Evolutionary conservation across 1,140 invertebrate species (phyloP).

Genomic region (Ceratina australensis): DNA sequence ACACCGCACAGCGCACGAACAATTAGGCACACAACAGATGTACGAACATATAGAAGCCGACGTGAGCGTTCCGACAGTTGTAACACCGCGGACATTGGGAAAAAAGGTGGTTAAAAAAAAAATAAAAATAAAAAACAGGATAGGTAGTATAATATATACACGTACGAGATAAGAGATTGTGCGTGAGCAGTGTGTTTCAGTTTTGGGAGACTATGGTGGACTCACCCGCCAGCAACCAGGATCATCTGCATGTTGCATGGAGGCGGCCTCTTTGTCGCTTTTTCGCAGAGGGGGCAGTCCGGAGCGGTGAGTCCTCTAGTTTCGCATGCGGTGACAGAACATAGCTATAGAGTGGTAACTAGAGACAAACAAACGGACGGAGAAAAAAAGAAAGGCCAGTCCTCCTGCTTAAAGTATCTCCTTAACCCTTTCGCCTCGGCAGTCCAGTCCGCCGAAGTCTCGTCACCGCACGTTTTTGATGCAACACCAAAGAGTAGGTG

Average conservation of each 20-base stretch:
- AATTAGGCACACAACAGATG: no score
- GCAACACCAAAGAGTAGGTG: no score
- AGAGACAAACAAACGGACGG: slow-evolving; percentile 57
- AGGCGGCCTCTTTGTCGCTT: slow-evolving; percentile 77
- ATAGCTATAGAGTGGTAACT: slow-evolving; percentile 65
- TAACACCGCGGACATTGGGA: not conserved
- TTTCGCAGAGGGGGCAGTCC: slow-evolving; percentile 65
- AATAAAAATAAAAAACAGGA: no score
- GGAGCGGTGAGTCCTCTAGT: slow-evolving; percentile 66
- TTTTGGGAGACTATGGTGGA: slow-evolving; percentile 70
- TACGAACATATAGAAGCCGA: not conserved
- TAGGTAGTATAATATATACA: not conserved
- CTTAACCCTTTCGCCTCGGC: no score
- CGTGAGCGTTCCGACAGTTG: not conserved
- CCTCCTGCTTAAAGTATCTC: slow-evolving; percentile 45
- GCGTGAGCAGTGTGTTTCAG: slow-evolving; percentile 35
- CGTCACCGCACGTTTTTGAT: no score
- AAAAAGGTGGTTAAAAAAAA: not conserved
- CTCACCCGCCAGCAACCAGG: slow-evolving; percentile 79
- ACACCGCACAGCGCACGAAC: no score
- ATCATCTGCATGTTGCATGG: slow-evolving; percentile 79
- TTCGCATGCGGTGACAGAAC: slow-evolving; percentile 67
- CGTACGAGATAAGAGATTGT: slow-evolving; percentile 9
- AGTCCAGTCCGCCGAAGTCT: no score
- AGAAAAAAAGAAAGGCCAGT: slow-evolving; percentile 37